Conservation (phyloP, 1,140 invertebrate genomes). For the Cylas formicarius region DNA sequence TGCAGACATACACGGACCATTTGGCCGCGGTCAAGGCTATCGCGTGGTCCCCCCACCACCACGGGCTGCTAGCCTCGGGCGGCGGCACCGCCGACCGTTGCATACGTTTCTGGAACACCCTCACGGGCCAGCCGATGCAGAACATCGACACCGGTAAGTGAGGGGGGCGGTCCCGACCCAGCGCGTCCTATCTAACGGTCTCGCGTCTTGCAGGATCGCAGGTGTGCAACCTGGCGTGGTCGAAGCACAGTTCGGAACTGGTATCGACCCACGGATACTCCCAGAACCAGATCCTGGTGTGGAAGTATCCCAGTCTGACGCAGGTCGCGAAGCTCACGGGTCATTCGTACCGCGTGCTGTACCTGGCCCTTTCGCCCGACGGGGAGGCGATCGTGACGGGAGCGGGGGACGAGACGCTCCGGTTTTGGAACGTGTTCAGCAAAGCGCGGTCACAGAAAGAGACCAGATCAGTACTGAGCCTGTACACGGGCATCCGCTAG, state of each 20-base stretch:
- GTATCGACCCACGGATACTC: slow-evolving; percentile 99
- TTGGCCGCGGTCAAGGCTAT: slow-evolving; percentile 98
- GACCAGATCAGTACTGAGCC: slow-evolving; percentile 91
- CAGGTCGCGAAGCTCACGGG: slow-evolving; percentile 97
- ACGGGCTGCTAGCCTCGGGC: slow-evolving; percentile 93
- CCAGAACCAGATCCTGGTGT: slow-evolving; percentile 98
- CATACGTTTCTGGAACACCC: slow-evolving; percentile 98
- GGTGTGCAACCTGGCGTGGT: slow-evolving; percentile 99
- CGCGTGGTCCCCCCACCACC: slow-evolving; percentile 99
- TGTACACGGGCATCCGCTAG: slow-evolving; percentile 84
- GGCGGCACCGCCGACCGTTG: slow-evolving; percentile 98
- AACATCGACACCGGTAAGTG: slow-evolving; percentile 84
- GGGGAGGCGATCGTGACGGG: slow-evolving; percentile 99
- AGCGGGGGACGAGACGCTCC: slow-evolving; percentile 95
- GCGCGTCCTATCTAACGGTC: background rate
- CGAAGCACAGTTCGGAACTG: slow-evolving; percentile 95
- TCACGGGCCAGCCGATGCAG: slow-evolving; percentile 98
- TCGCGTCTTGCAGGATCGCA: slow-evolving; percentile 66
- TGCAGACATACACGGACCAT: slow-evolving; percentile 97
- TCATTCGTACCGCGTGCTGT: slow-evolving; percentile 94
- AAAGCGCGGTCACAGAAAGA: slow-evolving; percentile 94
- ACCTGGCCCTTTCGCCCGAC: slow-evolving; percentile 96
- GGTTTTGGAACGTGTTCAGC: slow-evolving; percentile 99
- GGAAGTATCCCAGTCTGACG: slow-evolving; percentile 97
- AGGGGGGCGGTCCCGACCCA: background rate